phyloP scores from a whole-genome alignment of 2,113 vertebrate species.

The Oxyruncus cristatus region DNA sequence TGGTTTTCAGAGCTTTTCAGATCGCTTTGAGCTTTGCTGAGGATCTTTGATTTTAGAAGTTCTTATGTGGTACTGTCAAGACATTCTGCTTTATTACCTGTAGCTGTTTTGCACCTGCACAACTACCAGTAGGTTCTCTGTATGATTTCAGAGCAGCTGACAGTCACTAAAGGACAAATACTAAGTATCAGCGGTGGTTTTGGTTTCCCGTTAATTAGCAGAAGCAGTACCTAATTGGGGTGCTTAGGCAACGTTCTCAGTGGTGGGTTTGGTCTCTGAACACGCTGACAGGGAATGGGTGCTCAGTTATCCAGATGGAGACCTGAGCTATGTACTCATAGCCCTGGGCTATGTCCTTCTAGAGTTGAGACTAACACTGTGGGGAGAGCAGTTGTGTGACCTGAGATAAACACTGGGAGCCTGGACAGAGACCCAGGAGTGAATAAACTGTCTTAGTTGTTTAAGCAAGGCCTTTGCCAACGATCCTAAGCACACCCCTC shows the following conservation, averaged over 20 bases:
- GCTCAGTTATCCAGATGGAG: neutral
- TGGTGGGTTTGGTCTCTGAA: neutral
- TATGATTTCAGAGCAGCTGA: neutral
- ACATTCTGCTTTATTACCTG: neutral
- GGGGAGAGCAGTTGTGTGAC: neutral
- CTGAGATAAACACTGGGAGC: accelerated
- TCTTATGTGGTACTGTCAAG: neutral
- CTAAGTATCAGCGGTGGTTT: accelerated
- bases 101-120: neutral
- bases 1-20: neutral
- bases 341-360: too few relatives aligned
- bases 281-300: neutral
- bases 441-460: neutral
- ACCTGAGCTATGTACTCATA: neutral
- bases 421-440: neutral
- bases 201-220: neutral
- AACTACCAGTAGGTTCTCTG: neutral
- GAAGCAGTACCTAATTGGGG: neutral
- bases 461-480: neutral
- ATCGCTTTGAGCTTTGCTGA: neutral
- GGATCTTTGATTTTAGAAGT: neutral
- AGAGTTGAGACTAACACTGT: neutral
- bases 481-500: neutral
- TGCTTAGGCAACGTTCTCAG: accelerated
- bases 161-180: neutral